Conservation (phyloP, 2,797 vertebrate genomes). For the Coranthus polyacanthus region DNA sequence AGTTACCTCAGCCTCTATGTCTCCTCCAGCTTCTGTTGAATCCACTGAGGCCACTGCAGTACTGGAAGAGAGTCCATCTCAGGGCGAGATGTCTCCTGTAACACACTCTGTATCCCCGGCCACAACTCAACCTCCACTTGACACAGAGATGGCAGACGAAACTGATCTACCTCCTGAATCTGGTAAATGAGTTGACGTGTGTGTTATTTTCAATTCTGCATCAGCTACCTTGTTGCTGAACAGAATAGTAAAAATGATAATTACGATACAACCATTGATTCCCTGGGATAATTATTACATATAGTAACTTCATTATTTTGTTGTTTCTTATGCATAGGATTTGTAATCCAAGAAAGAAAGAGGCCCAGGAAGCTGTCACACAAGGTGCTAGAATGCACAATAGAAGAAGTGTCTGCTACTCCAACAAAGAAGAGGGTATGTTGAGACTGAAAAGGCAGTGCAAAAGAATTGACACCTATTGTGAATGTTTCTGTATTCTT, state of each 20-base stretch:
- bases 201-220: background rate
- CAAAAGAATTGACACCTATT: background rate
- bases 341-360: conserved; percentile 88
- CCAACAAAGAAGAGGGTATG: conserved; percentile 89
- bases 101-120: conserved; percentile 44
- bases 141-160: conserved; percentile 59
- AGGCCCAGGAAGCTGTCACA: conserved; percentile 92
- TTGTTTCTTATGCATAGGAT: conserved; percentile 33
- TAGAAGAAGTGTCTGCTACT: conserved; percentile 90
- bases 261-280: too few relatives aligned
- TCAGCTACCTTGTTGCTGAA: background rate
- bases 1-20: conserved; percentile 53
- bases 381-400: conserved; percentile 90
- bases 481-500: background rate
- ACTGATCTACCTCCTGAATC: conserved; percentile 70
- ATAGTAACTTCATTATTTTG: background rate
- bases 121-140: conserved; percentile 42
- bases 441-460: background rate
- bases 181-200: conserved; percentile 50
- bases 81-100: conserved; percentile 52
- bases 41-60: conserved; percentile 31
- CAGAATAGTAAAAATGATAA: too few relatives aligned
- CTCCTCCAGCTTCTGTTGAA: conserved; percentile 43
- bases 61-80: conserved; percentile 58
- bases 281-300: too few relatives aligned